Base-by-base conservation (phyloP, 2,888 invertebrate species). In the Drosophila tripunctata region DNA sequence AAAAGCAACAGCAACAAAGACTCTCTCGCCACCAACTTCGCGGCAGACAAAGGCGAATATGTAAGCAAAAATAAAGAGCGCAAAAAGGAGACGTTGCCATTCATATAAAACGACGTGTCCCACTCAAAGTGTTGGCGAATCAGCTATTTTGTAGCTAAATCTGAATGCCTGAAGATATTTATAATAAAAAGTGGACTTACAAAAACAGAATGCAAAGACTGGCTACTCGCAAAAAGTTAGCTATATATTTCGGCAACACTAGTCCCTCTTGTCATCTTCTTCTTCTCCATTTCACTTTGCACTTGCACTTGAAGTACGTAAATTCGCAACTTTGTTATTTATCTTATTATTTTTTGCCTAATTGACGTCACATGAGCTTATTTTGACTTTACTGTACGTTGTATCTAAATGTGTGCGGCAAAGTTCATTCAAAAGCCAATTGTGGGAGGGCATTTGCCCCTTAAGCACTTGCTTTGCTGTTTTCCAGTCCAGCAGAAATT, bases 371-470 rank as follows among this genome's bases (percentile, higher is more conserved):
- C 47, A 51, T 58, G 43, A 33, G 62, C 73, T 50, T 61, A 62
- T 75, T 66, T 67, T 30, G 64, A 43, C 56, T 55, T 43, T 35
- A 54, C 60, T 27, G 24, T 56, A 31, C 44, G 27, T 36, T 15
- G 17, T 52, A 15, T 36, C 38, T 43, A 27, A 45, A 41, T 44
- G 17, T 67, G 56, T 75, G 19, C 65, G n/a, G 69, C 56, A 35
- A 73, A 80, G 43, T 79, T 77, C 61, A 55, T 64, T 75, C 48
- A 48, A 66, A 74, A n/a, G 40, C 61, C 60, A 71, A 71, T 75
- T 80, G 83, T 66, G 40, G 64, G 65, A 79, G 80, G 77, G 77
- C 80, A 61, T 80, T 86, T 86, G 74, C 80, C 84, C n/a, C 77
- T 71, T 50, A 41, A 51, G 41, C 44, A 72, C 45, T 73, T 73